phyloP scores from a whole-genome alignment of 2,888 invertebrate species.

The Bedellia somnulentella region DNA sequence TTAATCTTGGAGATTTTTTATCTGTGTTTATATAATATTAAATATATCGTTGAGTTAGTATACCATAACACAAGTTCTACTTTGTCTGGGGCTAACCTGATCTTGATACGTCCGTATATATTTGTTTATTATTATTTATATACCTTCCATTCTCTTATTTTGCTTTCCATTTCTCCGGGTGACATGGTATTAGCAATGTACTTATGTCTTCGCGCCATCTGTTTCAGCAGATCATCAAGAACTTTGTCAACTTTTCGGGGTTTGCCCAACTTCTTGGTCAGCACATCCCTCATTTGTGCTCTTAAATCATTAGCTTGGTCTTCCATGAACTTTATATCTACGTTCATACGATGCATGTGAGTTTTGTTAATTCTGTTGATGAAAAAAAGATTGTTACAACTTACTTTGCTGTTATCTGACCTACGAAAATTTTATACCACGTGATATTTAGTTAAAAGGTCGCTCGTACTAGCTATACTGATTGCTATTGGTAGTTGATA shows the following conservation, averaged over 20 bases:
- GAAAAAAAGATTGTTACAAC: constrained; percentile 50
- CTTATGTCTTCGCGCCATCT: constrained; percentile 44
- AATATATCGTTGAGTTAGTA: no score
- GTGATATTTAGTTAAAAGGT: no score
- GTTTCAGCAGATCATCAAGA: constrained; percentile 37
- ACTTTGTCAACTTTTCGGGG: constrained; percentile 39
- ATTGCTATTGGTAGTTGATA: no score
- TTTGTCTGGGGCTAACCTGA: no score
- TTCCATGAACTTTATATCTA: constrained; percentile 70
- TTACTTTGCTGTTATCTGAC: constrained; percentile 62
- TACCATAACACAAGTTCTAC: no score
- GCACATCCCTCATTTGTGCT: constrained; percentile 42
- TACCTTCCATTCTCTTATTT: constrained; percentile 38
- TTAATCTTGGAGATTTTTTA: no score
- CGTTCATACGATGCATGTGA: constrained; percentile 70
- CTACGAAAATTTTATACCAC: no score
- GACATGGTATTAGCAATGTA: constrained; percentile 24
- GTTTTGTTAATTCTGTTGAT: constrained; percentile 63
- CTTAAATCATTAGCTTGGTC: constrained; percentile 58
- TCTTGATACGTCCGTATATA: no score
- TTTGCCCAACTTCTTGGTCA: constrained; percentile 38
- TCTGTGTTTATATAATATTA: no score
- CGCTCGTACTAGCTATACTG: no score
- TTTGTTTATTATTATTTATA: no score
- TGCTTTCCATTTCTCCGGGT: constrained; percentile 25